Percentiles rank a stretch among this genome's conserved stretches.
Evolutionary conservation across 2,113 vertebrate species (phyloP).

Genomic region (Thryonomys swinderianus): DNA sequence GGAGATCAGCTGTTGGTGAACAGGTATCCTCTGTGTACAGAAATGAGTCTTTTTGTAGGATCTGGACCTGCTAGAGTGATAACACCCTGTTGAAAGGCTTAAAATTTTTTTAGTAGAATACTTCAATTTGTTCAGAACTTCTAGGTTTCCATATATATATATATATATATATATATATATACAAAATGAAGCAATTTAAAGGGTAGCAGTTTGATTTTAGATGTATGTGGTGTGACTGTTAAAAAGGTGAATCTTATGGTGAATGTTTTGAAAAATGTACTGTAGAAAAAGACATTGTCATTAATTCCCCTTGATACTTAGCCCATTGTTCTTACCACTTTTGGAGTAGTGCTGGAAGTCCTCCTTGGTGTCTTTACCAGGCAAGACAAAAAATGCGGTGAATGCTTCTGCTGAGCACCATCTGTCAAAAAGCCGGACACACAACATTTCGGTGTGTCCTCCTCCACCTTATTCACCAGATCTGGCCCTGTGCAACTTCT

Average conservation of each 20-base stretch:
- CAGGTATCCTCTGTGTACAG: background rate
- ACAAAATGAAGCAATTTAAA: conserved; percentile 24
- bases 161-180: no score
- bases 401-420: background rate
- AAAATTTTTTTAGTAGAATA: background rate
- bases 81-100: background rate
- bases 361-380: background rate
- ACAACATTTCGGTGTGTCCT: background rate
- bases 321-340: background rate
- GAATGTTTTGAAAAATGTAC: background rate
- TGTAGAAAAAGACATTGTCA: background rate
- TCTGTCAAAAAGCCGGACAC: background rate
- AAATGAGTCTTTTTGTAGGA: background rate
- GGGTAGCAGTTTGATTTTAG: conserved; percentile 13
- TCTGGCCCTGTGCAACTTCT: background rate
- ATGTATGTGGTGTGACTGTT: background rate
- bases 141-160: conserved; percentile 8
- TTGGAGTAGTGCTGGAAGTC: background rate
- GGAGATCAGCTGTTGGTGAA: background rate
- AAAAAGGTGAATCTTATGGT: background rate
- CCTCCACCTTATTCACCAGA: background rate
- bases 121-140: background rate
- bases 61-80: background rate
- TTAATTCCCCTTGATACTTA: background rate
- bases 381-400: background rate